phyloP scores from a whole-genome alignment of 2,113 vertebrate genomes.

The Oreocharis arfaki region DNA sequence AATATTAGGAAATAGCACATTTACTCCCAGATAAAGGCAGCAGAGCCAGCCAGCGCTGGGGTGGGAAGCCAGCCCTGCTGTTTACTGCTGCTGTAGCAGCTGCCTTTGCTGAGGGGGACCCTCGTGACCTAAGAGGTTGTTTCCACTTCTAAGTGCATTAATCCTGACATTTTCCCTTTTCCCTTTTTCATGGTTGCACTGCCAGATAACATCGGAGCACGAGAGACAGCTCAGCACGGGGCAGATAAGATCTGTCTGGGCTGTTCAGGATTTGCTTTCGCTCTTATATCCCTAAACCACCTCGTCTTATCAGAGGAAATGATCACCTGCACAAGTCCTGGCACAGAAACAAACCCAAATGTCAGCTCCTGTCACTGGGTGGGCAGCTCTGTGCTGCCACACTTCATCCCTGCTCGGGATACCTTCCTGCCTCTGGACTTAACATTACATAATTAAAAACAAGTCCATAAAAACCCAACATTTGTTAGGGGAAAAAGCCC shows the following conservation, averaged over 20 bases:
- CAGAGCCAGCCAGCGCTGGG: background rate
- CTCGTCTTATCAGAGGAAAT: background rate
- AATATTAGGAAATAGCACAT: slow-evolving; percentile 1
- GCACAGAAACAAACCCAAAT: background rate
- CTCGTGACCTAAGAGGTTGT: background rate
- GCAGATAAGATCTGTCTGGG: background rate
- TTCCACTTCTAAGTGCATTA: background rate
- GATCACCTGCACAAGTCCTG: background rate
- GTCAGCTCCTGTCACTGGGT: background rate
- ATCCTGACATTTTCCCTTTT: background rate
- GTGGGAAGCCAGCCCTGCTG: background rate
- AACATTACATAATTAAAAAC: background rate
- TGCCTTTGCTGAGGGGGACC: background rate
- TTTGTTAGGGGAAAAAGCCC: background rate
- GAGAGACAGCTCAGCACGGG: background rate
- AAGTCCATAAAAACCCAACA: background rate
- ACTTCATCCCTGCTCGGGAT: background rate
- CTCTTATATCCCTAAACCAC: background rate
- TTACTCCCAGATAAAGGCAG: slow-evolving; percentile 7
- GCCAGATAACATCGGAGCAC: background rate
- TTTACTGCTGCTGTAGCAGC: background rate
- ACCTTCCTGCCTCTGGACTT: background rate
- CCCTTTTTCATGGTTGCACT: background rate
- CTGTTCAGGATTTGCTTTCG: background rate
- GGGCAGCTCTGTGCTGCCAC: background rate